Percentiles rank a stretch among this genome's conserved stretches.
phyloP scores from a whole-genome alignment of 2,888 invertebrate species.

The Nemotelus nigrinus region DNA sequence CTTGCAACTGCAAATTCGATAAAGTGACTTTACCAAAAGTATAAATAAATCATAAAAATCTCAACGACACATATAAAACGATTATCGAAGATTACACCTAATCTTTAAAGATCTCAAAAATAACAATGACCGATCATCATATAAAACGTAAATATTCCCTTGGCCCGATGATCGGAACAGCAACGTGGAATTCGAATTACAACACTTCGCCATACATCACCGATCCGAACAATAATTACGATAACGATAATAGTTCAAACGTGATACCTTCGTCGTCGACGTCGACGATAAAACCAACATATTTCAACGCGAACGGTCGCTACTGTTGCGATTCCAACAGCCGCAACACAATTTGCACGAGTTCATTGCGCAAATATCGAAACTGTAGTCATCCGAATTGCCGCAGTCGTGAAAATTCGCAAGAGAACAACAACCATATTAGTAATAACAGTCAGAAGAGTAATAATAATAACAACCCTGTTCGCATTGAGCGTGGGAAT shows the following conservation, averaged over 20 bases:
- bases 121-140: slow-evolving; percentile 14
- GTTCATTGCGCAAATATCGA: slow-evolving; percentile 45
- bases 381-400: slow-evolving; percentile 23
- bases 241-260: slow-evolving; percentile 31
- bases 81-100: too few relatives aligned
- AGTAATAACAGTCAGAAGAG: neutral
- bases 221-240: slow-evolving; percentile 46
- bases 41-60: too few relatives aligned
- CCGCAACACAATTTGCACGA: slow-evolving; percentile 48
- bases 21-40: too few relatives aligned
- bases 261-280: slow-evolving; percentile 1
- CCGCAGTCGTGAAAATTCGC: slow-evolving; percentile 14
- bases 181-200: neutral
- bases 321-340: neutral
- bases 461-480: neutral
- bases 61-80: too few relatives aligned
- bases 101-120: neutral
- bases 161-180: neutral
- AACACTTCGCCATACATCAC: slow-evolving; percentile 21
- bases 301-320: neutral
- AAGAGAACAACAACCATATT: neutral
- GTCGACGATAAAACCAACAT: neutral
- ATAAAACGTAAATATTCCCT: slow-evolving; percentile 11
- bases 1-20: too few relatives aligned
- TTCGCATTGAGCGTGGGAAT: slow-evolving; percentile 1